Conservation (phyloP, 2,888 invertebrate species). For the Aphodius granarius region DNA sequence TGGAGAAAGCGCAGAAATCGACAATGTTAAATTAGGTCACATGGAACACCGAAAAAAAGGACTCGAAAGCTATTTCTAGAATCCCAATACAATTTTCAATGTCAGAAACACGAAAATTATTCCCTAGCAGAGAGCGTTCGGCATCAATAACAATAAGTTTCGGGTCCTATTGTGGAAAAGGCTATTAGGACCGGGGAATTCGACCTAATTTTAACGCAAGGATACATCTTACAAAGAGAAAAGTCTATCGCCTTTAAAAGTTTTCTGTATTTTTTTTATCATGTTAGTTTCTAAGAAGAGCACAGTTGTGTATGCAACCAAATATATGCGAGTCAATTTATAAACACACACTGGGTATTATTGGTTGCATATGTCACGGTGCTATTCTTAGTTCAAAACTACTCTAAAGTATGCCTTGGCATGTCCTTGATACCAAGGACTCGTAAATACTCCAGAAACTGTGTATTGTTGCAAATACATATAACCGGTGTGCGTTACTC, state of each 20-base stretch:
- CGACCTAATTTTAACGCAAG: slow-evolving; percentile 20
- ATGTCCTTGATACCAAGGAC: slow-evolving; percentile 22
- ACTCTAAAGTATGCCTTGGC: too few species aligned
- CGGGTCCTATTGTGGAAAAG: slow-evolving; percentile 18
- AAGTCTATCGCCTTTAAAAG: background rate
- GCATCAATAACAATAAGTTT: slow-evolving; percentile 21
- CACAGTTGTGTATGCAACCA: too few species aligned
- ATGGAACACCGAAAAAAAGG: background rate
- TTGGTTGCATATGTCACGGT: too few species aligned
- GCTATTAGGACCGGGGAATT: slow-evolving; percentile 23
- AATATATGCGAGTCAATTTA: too few species aligned
- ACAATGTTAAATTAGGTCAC: background rate
- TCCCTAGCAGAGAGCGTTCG: background rate
- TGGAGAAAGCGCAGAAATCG: background rate
- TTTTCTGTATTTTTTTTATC: background rate
- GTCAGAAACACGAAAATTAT: background rate
- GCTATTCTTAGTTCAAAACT: too few species aligned
- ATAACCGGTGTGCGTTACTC: background rate
- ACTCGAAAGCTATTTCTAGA: background rate
- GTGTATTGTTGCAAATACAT: slow-evolving; percentile 23
- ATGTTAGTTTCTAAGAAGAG: too few species aligned
- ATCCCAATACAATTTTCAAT: background rate
- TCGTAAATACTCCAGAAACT: background rate
- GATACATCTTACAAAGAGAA: background rate
- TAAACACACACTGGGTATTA: too few species aligned